Evolutionary conservation across 2,888 invertebrate genomes (phyloP), one percentile per base, ranked within the genome.

Genomic region (Eucera pruinosa): DNA sequence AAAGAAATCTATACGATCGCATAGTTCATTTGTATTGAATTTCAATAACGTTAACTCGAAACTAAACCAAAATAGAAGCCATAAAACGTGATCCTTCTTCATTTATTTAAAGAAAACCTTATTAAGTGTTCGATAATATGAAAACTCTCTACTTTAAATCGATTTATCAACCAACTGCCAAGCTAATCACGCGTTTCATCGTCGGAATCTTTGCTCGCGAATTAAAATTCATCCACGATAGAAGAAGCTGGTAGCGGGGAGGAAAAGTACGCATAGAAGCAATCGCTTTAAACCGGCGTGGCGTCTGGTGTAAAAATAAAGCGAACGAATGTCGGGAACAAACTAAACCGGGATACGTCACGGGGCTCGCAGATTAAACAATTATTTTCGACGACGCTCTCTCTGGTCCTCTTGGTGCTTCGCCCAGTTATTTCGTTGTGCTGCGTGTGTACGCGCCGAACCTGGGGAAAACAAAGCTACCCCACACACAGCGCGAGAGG

Each of bases 371-470:
- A 52, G 76, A 75, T 76, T 67, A 68, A 77, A 77, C 68, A 67
- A 77, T 75, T 75, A 75, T 75, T 75, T 64, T 64, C 76, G 58
- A 64, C 75, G 75, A 58, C 57, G 61, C 52, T 39, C 48, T 58
- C 30, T 20, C 41, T n/a, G n/a, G 39, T 52, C 55, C 58, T 66
- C 15, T 15, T n/a, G n/a, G 47, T 57, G 48, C n/a, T 23, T 39
- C 23, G 52, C 9, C 13, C 58, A 41, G 74, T 72, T 72, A 58
- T 72, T 68, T 57, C 72, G 55, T 58, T 57, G 64, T 48, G 30
- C 39, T 57, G 33, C 60, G 58, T 36, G n/a, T 58, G 50, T 41
- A 36, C 50, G 36, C 41, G 41, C 30, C 60, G 15, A 18, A 25
- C 30, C 30, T n/a, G 60, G 36, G 55, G 60, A 70, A 81, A 72